These are phyloP conservation scores for Lampris megalopsis DNA, from an alignment of 2,113 vertebrate species.

Conservation along the genomic window DNA sequence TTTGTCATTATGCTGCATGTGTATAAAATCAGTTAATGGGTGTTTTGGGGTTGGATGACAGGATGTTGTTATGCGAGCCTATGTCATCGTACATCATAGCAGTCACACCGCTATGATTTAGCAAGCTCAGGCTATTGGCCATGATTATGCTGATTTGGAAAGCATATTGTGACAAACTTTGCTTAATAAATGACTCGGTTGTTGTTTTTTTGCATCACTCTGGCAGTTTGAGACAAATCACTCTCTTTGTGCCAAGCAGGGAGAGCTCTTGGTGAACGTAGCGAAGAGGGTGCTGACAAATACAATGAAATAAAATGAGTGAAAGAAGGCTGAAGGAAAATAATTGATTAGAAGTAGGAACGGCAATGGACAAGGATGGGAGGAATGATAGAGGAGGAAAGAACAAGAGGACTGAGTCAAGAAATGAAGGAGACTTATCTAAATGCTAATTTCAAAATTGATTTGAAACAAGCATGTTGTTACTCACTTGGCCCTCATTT, in stretches of 20 bases:
- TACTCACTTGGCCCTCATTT: constrained; percentile 13
- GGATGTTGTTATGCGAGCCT: constrained; percentile 26
- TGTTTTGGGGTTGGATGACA: constrained; percentile 9
- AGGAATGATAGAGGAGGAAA: not conserved
- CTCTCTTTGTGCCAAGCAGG: not conserved
- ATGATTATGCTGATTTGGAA: constrained; percentile 19
- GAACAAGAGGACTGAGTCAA: constrained; percentile 26
- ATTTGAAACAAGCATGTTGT: constrained; percentile 22
- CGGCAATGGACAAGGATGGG: constrained; percentile 14
- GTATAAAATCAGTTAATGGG: constrained; percentile 8
- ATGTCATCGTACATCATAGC: constrained; percentile 36
- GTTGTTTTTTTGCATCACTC: constrained; percentile 15
- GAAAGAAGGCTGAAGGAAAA: not conserved
- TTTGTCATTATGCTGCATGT: constrained; percentile 19
- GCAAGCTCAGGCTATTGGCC: not conserved
- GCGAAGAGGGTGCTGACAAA: constrained; percentile 1
- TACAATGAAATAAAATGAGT: constrained; percentile 19
- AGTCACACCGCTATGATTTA: constrained; percentile 20
- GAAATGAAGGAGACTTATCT: constrained; percentile 50
- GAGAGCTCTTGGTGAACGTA: constrained; percentile 14
- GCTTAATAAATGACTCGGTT: not conserved
- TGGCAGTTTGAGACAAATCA: constrained; percentile 13
- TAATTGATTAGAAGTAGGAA: constrained; percentile 25
- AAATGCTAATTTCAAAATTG: constrained; percentile 53
- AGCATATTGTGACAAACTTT: constrained; percentile 12